Percentiles rank a stretch among this genome's conserved stretches.
Conservation (phyloP, 2,797 vertebrate species). For the Zenarchopterus dispar region DNA sequence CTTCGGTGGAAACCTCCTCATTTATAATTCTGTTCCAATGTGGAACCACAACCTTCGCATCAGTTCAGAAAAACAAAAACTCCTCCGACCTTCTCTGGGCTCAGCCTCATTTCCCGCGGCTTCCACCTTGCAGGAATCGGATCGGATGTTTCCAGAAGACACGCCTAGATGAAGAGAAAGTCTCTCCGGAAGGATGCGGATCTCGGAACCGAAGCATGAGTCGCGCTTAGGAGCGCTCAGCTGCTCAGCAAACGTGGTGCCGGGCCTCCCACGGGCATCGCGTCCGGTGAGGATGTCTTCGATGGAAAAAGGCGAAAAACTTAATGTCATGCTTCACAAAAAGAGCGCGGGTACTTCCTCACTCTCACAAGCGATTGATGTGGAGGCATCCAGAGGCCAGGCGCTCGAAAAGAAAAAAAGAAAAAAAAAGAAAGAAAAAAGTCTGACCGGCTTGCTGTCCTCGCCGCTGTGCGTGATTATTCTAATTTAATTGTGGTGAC, state of each 20-base stretch:
- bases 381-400: conserved; percentile 54
- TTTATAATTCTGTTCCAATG: neutral
- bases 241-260: conserved; percentile 16
- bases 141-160: conserved; percentile 28
- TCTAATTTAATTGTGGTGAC: conserved; percentile 61
- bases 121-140: conserved; percentile 54
- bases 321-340: conserved; percentile 75
- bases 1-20: neutral
- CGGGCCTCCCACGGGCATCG: conserved; percentile 29
- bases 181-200: conserved; percentile 23
- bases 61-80: neutral
- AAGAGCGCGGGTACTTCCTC: conserved; percentile 15
- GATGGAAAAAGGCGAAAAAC: conserved; percentile 81
- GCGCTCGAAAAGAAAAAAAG: neutral
- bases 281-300: conserved; percentile 79
- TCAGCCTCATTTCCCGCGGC: conserved; percentile 52
- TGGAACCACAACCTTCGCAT: neutral
- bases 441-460: conserved; percentile 2
- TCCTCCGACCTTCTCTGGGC: conserved; percentile 57
- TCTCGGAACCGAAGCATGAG: conserved; percentile 15
- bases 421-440: too few relatives aligned
- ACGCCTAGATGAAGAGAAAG: conserved; percentile 26
- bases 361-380: conserved; percentile 10
- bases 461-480: conserved; percentile 11
- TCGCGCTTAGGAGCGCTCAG: conserved; percentile 11